Base-by-base conservation (phyloP, 2,113 vertebrate genomes). In the Agelaius phoeniceus region DNA sequence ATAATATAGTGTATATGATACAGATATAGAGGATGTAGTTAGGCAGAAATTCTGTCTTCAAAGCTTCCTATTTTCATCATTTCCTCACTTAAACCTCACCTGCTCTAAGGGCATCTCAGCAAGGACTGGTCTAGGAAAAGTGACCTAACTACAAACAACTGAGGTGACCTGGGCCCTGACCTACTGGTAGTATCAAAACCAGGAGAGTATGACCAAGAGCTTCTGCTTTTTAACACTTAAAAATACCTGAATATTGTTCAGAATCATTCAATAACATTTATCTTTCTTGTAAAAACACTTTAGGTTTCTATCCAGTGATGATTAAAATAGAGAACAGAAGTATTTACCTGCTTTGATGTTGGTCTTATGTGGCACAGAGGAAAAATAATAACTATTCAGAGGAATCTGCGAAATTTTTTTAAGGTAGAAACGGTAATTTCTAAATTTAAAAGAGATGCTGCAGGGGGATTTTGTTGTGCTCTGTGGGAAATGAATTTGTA, bases 51-150 rank as follows among this genome's bases (percentile, higher is more conserved):
- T 54, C 41, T 73, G 51, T 44, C 48, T 74, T 90, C 74, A 87
- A 65, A 79, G 41, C 8, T 27, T 33, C 74, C 73, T 75, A 44
- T 73, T 89, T 95, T 89, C 48, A 35, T 55, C 63, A 80, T 7
- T 9, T 49, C 72, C 49, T 51, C 14, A 66, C 83, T 84, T 44
- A 59, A 91, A 87, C 41, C n/a, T 67, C 62, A 94, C 44, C 16
- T 54, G n/a, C 52, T 90, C 89, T 80, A 89, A 93, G 75, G 48
- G 65, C 79, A 93, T 79, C 62, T 84, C 76, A 37, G 80, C 63
- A 62, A 46, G 72, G 76, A 66, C 2, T 13, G 23, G 33, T 23
- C n/a, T 27, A 71, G 69, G 61, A 62, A 81, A 81, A 94, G 28
- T 16, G 51, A 94, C 37, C 37, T 37, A 37, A 37, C 37, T 37